Evolutionary conservation across 2,797 vertebrate species (phyloP).

Genomic region (Denticeps clupeoides): DNA sequence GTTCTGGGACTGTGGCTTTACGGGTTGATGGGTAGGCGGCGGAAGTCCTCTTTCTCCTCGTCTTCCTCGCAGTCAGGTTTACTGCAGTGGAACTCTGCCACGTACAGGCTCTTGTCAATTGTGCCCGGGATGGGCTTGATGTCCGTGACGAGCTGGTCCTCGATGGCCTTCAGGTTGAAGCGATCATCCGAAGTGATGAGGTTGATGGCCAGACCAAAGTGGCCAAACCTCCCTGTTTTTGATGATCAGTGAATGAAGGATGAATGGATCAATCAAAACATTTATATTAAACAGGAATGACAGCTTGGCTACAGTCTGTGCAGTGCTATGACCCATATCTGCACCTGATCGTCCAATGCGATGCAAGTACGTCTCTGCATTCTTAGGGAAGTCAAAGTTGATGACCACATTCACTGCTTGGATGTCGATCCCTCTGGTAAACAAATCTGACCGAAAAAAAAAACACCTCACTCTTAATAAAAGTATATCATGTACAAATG

Average conservation of each 20-base stretch:
- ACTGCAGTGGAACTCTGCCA: constrained; percentile 62
- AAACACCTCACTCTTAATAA: too few relatives aligned
- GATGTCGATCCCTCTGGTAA: constrained; percentile 74
- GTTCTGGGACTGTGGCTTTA: too few relatives aligned
- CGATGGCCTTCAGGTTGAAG: constrained; percentile 68
- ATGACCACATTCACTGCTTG: constrained; percentile 75
- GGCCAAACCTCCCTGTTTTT: constrained; percentile 59
- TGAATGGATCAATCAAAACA: too few relatives aligned
- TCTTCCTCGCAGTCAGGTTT: constrained; percentile 49
- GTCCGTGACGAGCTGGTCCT: constrained; percentile 70
- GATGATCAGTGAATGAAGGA: background rate
- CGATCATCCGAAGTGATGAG: constrained; percentile 72
- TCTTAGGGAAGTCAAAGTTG: constrained; percentile 74
- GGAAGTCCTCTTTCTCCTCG: too few relatives aligned
- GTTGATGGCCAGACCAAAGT: constrained; percentile 69
- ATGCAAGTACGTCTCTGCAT: constrained; percentile 70
- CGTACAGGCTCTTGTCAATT: constrained; percentile 70
- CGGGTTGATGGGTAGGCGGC: too few relatives aligned
- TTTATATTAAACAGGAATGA: too few relatives aligned
- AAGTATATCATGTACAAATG: background rate
- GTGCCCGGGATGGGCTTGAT: constrained; percentile 70
- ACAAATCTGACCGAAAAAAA: too few relatives aligned
- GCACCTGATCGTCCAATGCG: constrained; percentile 71
- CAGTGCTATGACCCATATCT: background rate
- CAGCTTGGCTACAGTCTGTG: background rate